phyloP scores from a whole-genome alignment of 2,113 vertebrate species.

The Azemiops feae region DNA sequence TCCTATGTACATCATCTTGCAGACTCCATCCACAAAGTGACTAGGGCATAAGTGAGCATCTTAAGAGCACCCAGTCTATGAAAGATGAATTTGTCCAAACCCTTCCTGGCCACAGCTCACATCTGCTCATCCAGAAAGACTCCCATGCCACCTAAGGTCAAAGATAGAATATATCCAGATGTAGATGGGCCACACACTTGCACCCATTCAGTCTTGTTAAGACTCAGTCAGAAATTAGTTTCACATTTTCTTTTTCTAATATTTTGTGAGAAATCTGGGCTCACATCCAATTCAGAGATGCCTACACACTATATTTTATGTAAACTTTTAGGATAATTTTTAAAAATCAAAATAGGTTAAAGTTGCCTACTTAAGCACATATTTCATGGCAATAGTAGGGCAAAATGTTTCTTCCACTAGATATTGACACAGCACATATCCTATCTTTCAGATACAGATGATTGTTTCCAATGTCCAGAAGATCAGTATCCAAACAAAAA shows the following conservation, averaged over 20 bases:
- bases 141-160: no score
- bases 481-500: neutral
- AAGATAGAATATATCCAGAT: no score
- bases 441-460: neutral
- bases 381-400: neutral
- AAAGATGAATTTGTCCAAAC: neutral
- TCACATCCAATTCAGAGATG: neutral
- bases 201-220: neutral
- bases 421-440: neutral
- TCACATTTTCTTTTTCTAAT: neutral
- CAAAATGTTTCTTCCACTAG: neutral
- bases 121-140: neutral
- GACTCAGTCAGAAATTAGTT: neutral
- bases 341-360: neutral
- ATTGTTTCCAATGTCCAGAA: neutral
- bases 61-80: neutral
- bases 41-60: neutral
- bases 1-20: neutral
- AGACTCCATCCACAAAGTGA: neutral
- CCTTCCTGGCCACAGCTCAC: neutral
- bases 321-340: neutral
- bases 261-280: neutral
- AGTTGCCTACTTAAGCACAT: neutral
- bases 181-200: no score
- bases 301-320: neutral